Base-by-base conservation (phyloP, 2,113 vertebrate species). In the Phyllostomus hastatus region DNA sequence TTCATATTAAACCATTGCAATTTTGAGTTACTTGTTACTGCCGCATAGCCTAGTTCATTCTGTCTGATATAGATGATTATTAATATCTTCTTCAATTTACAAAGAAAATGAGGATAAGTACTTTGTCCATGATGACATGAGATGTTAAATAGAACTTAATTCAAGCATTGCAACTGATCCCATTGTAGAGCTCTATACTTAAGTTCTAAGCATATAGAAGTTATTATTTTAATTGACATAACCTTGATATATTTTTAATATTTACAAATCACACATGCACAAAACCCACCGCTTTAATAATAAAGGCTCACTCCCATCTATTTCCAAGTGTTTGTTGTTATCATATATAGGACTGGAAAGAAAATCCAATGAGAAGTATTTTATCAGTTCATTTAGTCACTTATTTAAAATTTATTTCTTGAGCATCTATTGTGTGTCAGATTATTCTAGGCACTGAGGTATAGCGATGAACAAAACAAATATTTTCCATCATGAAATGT, bases 331-430 rank as follows among this genome's bases (percentile, higher is more conserved):
- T 67, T 83, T 90, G 16, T 28, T 92, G 20, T 76, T 76, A 89
- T 52, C 48, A 4, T 80, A 54, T 26, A 66, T 67, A 16, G 20
- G 52, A 82, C 22, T 81, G 33, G 22, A 90, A 90, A 31, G 19
- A 79, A 87, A 91, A 88, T 79, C 20, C 31, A 90, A 83, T 73
- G 52, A 70, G 41, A 82, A 70, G 0, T 64, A 86, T 76, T 87
- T 73, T 17, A 88, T 69, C 43, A 31, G 48, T 59, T 90, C 33
- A 87, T 50, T 50, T 85, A 80, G 57, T 92, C 17, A 76, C 14
- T 92, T 90, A 88, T n/a, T 96, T 83, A 79, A 26, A 26, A 79
- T 20, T n/a, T 75, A 75, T 90, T 85, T 89, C 35, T 84, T 89
- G 46, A 81, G 10, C 52, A 75, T 59, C 22, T 88, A 33, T 88